Percentiles rank a stretch among this genome's conserved stretches.
phyloP scores from a whole-genome alignment of 2,797 vertebrate species.

The Selene dorsalis region DNA sequence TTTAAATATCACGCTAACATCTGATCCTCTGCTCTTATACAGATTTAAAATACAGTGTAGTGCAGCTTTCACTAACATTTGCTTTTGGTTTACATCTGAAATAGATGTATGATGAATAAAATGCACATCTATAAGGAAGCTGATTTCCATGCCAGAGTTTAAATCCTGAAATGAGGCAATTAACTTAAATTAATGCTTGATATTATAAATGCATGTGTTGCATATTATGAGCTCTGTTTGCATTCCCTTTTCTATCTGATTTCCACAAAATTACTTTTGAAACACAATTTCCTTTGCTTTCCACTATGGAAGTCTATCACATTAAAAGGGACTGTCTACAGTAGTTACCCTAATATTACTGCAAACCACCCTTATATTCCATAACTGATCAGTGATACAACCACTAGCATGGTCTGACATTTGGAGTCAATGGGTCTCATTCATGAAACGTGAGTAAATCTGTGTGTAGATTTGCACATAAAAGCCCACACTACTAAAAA shows the following conservation, averaged over 20 bases:
- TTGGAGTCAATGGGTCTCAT: neutral
- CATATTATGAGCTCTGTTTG: constrained; percentile 11
- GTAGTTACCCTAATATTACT: neutral
- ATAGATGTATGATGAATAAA: constrained; percentile 7
- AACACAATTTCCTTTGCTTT: constrained; percentile 17
- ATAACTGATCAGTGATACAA: neutral
- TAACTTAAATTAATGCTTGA: constrained; percentile 6
- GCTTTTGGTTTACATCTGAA: constrained; percentile 30
- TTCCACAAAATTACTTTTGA: neutral
- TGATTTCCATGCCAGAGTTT: neutral
- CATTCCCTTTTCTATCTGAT: neutral
- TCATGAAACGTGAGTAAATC: too few relatives aligned
- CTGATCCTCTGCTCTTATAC: constrained; percentile 1
- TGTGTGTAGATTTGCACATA: too few relatives aligned
- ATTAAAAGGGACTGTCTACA: neutral
- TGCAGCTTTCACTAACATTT: constrained; percentile 12
- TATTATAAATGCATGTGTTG: neutral
- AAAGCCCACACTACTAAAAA: too few relatives aligned
- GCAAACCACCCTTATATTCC: neutral
- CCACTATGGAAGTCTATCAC: neutral
- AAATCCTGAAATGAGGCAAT: constrained; percentile 16
- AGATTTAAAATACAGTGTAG: constrained; percentile 9
- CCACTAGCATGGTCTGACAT: constrained; percentile 2
- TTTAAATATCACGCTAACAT: constrained; percentile 50
- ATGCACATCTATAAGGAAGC: neutral